phyloP scores from a whole-genome alignment of 2,888 invertebrate species.

The Panorpa germanica region DNA sequence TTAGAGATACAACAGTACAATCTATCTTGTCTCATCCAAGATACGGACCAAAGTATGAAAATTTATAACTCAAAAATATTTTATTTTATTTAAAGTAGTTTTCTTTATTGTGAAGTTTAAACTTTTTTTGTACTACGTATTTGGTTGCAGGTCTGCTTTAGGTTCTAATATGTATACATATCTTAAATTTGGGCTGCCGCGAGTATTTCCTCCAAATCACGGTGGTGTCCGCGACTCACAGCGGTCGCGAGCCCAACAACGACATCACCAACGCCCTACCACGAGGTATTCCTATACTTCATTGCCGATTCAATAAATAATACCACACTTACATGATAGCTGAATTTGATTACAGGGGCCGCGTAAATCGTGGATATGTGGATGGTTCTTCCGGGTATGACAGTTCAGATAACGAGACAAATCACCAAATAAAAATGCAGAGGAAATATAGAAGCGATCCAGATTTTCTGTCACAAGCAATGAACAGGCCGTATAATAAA shows the following conservation, averaged over 20 bases:
- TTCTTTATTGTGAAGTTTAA: conserved; percentile 5
- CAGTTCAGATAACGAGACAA: conserved; percentile 68
- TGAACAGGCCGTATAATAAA: too few species aligned
- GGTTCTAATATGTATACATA: conserved; percentile 89
- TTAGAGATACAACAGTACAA: conserved; percentile 83
- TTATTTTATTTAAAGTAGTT: conserved; percentile 1
- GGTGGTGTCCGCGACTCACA: conserved; percentile 53
- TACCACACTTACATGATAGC: conserved; percentile 30
- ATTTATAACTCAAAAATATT: conserved; percentile 19
- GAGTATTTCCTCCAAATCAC: conserved; percentile 75
- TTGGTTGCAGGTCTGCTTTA: conserved; percentile 46
- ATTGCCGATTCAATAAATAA: too few species aligned
- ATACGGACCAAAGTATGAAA: conserved; percentile 80
- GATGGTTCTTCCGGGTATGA: conserved; percentile 88
- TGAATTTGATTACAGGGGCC: conserved; percentile 35
- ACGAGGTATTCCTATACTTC: too few species aligned
- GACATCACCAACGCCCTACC: too few species aligned
- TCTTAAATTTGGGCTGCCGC: conserved; percentile 80
- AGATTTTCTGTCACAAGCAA: conserved; percentile 56
- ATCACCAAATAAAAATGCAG: conserved; percentile 40
- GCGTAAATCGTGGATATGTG: conserved; percentile 30
- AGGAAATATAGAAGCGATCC: conserved; percentile 73
- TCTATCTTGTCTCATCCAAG: conserved; percentile 68
- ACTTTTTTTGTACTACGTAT: conserved; percentile 9
- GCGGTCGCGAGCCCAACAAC: too few species aligned